A percentile compares a stretch with the other conserved stretches of the same genome.
Evolutionary conservation across 2,888 invertebrate genomes (phyloP).

Genomic region (Furcula furcula): DNA sequence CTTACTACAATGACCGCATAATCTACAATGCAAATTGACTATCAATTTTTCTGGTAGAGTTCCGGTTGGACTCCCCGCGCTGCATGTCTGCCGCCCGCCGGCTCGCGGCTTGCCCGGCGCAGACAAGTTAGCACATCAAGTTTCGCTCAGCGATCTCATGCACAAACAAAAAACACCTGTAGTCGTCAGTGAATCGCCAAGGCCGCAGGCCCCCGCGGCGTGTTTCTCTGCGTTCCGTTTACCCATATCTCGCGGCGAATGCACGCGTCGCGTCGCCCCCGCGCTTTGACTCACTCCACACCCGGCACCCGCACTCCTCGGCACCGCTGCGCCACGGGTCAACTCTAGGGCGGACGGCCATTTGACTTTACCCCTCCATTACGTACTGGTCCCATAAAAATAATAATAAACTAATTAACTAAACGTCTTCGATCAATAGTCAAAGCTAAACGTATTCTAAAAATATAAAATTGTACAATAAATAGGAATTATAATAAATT

Average conservation of each 20-base stretch:
- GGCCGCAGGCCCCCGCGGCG: conserved; percentile 74
- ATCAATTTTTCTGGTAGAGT: conserved; percentile 56
- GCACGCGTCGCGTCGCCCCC: conserved; percentile 63
- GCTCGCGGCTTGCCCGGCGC: conserved; percentile 26
- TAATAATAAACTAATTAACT: background rate
- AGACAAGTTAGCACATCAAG: conserved; percentile 48
- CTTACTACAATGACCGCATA: conserved; percentile 19
- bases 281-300: conserved; percentile 64
- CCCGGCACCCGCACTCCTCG: conserved; percentile 39
- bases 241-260: conserved; percentile 79
- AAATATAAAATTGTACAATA: too few species aligned
- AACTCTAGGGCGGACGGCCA: conserved; percentile 56
- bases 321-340: conserved; percentile 43
- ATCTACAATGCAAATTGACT: conserved; percentile 24
- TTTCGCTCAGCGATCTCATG: conserved; percentile 59
- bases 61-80: conserved; percentile 58
- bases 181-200: conserved; percentile 76
- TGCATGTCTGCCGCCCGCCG: conserved; percentile 34
- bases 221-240: conserved; percentile 73
- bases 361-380: conserved; percentile 37
- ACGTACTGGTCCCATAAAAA: conserved; percentile 6
- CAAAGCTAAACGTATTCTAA: too few species aligned
- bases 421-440: too few species aligned
- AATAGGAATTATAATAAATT: too few species aligned
- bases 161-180: conserved; percentile 80